Evolutionary conservation across 1,140 invertebrate genomes (phyloP), one percentile per base, ranked within the genome.

Genomic region (Brachionus rubens): DNA sequence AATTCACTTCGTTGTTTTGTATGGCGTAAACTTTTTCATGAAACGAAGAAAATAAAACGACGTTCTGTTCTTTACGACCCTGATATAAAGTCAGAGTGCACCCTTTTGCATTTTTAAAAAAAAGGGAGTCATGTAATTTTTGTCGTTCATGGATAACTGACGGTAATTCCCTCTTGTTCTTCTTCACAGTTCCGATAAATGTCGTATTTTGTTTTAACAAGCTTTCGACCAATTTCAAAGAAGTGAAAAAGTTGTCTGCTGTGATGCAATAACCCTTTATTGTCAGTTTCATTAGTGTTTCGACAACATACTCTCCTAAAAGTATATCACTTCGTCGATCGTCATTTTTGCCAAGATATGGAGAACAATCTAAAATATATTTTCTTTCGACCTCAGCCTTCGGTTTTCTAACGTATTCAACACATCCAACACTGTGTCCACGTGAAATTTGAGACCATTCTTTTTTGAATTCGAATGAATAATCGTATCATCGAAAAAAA

Each of bases 21-120:
- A 48, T 33, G 40, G 21, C n/a, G 14, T 9, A 12, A 28, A 65
- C 52, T 16, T 59, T 78, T 54, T 43, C 76, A 48, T 46, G 77
- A 76, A 16, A 62, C 68, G 21, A 78, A 21, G 30, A 76, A 14
- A 56, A 30, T 5, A 14, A 75, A 16, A 12, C 68, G 75, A 59
- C n/a, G 14, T 76, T 76, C 76, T 24, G 75, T 76, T 52, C 79
- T 77, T 47, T 79, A 80, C 6, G 77, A 5, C 52, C 41, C 46
- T 77, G 67, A 78, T 80, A 79, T 10, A 70, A 78, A 10, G 76
- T 65, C 33, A 80, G 21, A 12, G 75, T 79, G 1, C 24, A 47
- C 16, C 78, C 33, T 19, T 78, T 70, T 1, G 6, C 16, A 5
- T 41, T 41, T 41, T 65, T n/a, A 65, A 21, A 65, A 21, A 40